These are phyloP conservation scores for Pherbina coryleti DNA, from an alignment of 2,888 invertebrate genomes.

Conservation along the genomic window DNA sequence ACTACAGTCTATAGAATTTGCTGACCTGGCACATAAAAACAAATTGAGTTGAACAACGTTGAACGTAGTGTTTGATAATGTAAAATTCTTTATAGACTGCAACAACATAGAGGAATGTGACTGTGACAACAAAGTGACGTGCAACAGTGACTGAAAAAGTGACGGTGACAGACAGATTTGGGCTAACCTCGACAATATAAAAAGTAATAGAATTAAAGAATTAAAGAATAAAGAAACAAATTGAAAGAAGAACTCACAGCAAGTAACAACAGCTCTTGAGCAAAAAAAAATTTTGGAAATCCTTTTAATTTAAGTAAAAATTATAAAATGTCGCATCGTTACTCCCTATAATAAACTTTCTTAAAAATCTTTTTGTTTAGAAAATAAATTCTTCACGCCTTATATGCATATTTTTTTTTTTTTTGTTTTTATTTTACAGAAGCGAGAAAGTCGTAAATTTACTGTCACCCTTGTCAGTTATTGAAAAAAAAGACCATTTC, in stretches of 20 bases:
- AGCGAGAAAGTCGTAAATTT: slow-evolving; percentile 21
- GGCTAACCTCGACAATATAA: background rate
- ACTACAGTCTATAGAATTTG: background rate
- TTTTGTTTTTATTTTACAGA: background rate
- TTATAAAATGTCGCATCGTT: too few species aligned
- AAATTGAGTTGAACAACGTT: background rate
- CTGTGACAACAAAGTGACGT: background rate
- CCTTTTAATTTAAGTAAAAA: too few species aligned
- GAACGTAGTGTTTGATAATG: background rate
- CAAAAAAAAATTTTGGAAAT: too few species aligned
- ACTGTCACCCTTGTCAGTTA: background rate
- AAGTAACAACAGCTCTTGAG: too few species aligned
- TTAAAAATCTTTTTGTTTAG: background rate
- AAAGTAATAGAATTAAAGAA: background rate
- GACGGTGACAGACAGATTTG: background rate
- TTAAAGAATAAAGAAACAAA: too few species aligned
- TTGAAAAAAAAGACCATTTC: background rate
- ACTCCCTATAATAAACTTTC: too few species aligned
- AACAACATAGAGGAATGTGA: background rate
- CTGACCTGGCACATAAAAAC: slow-evolving; percentile 19
- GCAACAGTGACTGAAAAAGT: background rate
- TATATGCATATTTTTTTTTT: background rate
- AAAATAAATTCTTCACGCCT: slow-evolving; percentile 29
- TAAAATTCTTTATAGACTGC: too few species aligned
- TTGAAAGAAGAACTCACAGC: too few species aligned